Evolutionary conservation across 1,140 invertebrate species (phyloP).

Genomic region (Apis laboriosa): DNA sequence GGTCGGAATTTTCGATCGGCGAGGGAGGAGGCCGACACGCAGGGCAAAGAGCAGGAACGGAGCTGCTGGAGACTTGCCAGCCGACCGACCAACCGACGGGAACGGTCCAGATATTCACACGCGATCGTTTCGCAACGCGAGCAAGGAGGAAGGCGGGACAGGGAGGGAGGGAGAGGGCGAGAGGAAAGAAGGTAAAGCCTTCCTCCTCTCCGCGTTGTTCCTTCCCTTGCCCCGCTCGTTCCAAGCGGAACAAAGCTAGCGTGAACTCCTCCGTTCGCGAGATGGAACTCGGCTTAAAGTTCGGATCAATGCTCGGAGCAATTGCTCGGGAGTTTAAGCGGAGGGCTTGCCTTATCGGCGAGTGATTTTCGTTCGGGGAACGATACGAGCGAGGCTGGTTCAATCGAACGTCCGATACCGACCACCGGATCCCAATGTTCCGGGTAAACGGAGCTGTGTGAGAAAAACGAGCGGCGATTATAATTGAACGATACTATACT

Average conservation of each 20-base stretch:
- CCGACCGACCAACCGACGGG: conserved; percentile 9
- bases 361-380: conserved; percentile 55
- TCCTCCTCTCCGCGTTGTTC: not conserved
- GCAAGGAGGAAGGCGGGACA: not conserved
- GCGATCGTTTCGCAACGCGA: conserved; percentile 58
- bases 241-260: conserved; percentile 51
- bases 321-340: conserved; percentile 58
- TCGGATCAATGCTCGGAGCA: conserved; percentile 61
- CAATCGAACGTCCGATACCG: conserved; percentile 38
- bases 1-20: conserved; percentile 62
- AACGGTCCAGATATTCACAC: conserved; percentile 65
- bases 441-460: not conserved
- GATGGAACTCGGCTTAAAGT: conserved; percentile 59
- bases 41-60: conserved; percentile 29
- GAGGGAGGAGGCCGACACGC: conserved; percentile 7
- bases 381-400: conserved; percentile 37
- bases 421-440: not conserved
- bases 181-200: not conserved
- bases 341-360: conserved; percentile 58
- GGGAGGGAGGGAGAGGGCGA: no score
- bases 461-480: not conserved
- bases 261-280: conserved; percentile 52
- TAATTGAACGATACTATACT: no score
- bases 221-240: conserved; percentile 1
- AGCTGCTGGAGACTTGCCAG: conserved; percentile 62